Percentiles rank a stretch among this genome's conserved stretches.
Conservation (phyloP, 2,797 vertebrate species). For the Kryptopterus vitreolus region DNA sequence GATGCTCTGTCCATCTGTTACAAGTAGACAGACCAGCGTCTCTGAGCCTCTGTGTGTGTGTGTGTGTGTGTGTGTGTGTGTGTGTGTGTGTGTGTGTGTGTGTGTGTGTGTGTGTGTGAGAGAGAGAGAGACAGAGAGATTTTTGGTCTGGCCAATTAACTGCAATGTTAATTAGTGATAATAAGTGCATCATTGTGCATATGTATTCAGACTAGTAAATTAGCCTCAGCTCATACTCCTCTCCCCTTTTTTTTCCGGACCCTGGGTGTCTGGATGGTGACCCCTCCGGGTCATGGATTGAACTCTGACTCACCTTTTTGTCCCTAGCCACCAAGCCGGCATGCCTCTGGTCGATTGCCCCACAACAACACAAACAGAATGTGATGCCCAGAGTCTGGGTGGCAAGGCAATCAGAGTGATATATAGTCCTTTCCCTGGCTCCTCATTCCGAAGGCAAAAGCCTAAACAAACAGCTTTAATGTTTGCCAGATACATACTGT, state of each 20-base stretch:
- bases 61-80: conserved; percentile 29
- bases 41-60: conserved; percentile 29
- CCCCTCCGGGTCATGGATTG: conserved; percentile 49
- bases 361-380: conserved; percentile 64
- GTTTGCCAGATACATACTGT: conserved; percentile 51
- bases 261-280: conserved; percentile 56
- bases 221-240: conserved; percentile 30
- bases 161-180: conserved; percentile 45
- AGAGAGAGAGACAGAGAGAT: too few species aligned
- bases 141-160: conserved; percentile 23
- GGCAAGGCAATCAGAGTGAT: conserved; percentile 57
- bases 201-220: conserved; percentile 58
- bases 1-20: conserved; percentile 57
- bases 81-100: conserved; percentile 25
- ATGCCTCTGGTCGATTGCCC: conserved; percentile 50
- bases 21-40: conserved; percentile 39
- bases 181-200: conserved; percentile 39
- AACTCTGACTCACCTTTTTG: conserved; percentile 55
- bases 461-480: conserved; percentile 43
- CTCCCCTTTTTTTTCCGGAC: conserved; percentile 16
- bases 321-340: conserved; percentile 40
- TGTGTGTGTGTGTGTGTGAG: too few species aligned
- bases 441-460: conserved; percentile 53
- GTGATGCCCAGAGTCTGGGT: conserved; percentile 43
- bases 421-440: conserved; percentile 47